Base-by-base conservation (phyloP, 2,888 invertebrate genomes). In the Phalangium opilio region DNA sequence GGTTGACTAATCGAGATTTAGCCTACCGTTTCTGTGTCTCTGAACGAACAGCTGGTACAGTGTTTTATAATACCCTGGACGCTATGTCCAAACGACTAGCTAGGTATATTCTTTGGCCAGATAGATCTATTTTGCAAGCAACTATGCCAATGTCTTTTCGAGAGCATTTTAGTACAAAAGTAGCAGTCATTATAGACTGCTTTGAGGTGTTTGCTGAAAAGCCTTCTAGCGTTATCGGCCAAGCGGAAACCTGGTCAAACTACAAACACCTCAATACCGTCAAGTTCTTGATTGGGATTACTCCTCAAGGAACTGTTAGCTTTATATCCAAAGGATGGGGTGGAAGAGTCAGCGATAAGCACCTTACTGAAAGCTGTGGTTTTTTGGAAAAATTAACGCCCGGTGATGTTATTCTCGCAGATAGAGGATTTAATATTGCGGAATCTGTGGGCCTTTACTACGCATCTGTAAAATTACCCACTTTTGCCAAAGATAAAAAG, bases 251-350 rank as follows among this genome's bases (percentile, higher is more conserved):
- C 2, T 59, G 50, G 50, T 55, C 53, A 8, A 43, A 45, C 14
- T 59, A 57, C 39, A 58, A 58, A 41, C 55, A 52, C 35, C 51
- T 55, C 35, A 55, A 57, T 41, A 58, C 58, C 11, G 50, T 50
- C 2, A 59, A 58, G 36, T 58, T 51, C 48, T 41, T 59, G 33
- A 54, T 57, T 39, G 57, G 55, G 19, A 55, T 59, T 10, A 53
- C 51, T 18, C 57, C 57, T 15, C 57, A 57, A 43, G 56, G 58
- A 11, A 46, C 41, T 27, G 44, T 57, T 8, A 47, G 49, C 8
- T 59, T 57, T 43, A 39, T 60, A n/a, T 59, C 58, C 7, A 44
- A 48, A 33, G 50, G 45, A n/a, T 59, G 53, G 55, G 57, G 57
- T 47, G 57, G 55, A 11, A 43, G 56, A 59, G 5, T 56, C 55